phyloP scores from a whole-genome alignment of 2,113 vertebrate species.

The Calonectris borealis region DNA sequence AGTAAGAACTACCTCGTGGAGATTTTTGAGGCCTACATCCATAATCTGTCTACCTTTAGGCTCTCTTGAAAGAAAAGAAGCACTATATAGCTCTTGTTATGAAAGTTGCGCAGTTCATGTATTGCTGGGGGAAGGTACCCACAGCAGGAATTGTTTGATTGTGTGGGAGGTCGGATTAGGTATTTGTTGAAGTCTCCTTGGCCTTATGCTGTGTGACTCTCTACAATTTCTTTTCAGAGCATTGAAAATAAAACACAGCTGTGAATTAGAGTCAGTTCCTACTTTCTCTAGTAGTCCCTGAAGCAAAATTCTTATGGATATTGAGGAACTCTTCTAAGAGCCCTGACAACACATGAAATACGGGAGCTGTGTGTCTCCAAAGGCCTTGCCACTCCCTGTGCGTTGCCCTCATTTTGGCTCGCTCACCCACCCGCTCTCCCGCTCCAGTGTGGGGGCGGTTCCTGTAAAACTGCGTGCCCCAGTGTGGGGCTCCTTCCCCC shows the following conservation, averaged over 20 bases:
- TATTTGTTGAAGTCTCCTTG: background rate
- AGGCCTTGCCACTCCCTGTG: background rate
- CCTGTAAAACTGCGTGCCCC: background rate
- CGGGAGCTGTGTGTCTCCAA: background rate
- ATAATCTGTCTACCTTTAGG: conserved; percentile 24
- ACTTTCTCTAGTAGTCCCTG: background rate
- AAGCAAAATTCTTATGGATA: background rate
- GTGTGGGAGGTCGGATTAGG: background rate
- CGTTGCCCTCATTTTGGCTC: background rate
- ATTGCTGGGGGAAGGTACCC: conserved; percentile 6
- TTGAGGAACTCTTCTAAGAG: background rate
- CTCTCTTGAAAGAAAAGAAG: background rate
- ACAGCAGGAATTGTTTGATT: conserved; percentile 12
- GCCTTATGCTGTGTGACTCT: background rate
- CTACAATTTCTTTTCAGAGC: background rate
- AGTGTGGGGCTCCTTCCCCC: background rate
- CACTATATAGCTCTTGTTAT: conserved; percentile 16
- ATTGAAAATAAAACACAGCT: background rate
- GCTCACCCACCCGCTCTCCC: background rate
- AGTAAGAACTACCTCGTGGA: background rate
- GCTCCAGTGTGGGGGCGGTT: fast-evolving
- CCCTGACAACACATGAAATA: fast-evolving
- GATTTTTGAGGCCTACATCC: conserved; percentile 9
- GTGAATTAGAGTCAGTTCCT: conserved; percentile 20
- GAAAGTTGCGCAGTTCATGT: conserved; percentile 10